phyloP scores from a whole-genome alignment of 2,888 invertebrate genomes.

The Leptopilina syphax region DNA sequence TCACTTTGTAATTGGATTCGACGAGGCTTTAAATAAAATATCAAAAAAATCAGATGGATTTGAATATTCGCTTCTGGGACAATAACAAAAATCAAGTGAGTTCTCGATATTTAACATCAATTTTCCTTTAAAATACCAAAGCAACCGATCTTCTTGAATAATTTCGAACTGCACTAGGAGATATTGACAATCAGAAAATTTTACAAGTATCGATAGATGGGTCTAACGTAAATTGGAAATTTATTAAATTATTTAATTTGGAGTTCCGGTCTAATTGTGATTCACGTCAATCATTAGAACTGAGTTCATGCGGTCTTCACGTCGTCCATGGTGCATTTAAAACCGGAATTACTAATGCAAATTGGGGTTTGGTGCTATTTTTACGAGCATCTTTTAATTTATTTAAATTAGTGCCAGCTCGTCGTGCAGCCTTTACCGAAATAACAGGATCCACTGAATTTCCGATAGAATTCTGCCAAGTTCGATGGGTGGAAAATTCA shows the following conservation, averaged over 20 bases:
- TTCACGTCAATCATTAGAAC: not conserved
- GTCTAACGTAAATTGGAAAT: not conserved
- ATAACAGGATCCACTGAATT: slow-evolving; percentile 37
- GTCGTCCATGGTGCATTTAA: not conserved
- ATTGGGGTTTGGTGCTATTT: slow-evolving; percentile 31
- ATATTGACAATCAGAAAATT: not conserved
- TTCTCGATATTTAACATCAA: not conserved
- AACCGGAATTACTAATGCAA: slow-evolving; percentile 38
- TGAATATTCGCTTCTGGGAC: not conserved
- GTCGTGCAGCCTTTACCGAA: slow-evolving; percentile 18
- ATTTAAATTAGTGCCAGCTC: not conserved
- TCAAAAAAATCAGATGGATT: not conserved
- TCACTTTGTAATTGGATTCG: not conserved
- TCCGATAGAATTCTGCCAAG: slow-evolving; percentile 42
- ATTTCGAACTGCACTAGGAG: not conserved
- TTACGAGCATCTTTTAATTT: slow-evolving; percentile 5
- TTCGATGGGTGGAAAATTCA: slow-evolving; percentile 43
- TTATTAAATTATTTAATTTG: not conserved
- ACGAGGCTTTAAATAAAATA: slow-evolving; percentile 9
- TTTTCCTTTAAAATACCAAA: not conserved
- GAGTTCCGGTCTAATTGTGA: slow-evolving; percentile 2
- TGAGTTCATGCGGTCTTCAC: not conserved
- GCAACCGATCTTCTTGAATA: not conserved
- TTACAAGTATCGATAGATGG: not conserved
- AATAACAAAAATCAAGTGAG: not conserved